phyloP scores from a whole-genome alignment of 2,113 vertebrate genomes.

The Otus sunia region DNA sequence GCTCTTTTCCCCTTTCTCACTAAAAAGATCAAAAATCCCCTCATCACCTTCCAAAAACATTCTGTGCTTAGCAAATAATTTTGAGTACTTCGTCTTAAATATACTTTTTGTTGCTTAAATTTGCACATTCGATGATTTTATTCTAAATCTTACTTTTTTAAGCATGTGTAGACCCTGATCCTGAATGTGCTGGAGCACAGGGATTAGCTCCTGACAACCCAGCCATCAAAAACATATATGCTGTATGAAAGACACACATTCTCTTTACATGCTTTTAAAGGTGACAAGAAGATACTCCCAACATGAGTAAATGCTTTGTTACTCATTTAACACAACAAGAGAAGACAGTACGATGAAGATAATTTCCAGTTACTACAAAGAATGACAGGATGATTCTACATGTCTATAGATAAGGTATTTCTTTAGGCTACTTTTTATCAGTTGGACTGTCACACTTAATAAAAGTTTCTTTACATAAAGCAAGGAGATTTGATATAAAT shows the following conservation, averaged over 20 bases:
- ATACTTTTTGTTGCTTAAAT: neutral
- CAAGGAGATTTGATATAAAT: neutral
- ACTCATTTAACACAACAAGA: neutral
- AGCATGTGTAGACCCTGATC: neutral
- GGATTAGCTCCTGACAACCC: neutral
- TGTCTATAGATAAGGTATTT: neutral
- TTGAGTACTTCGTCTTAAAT: neutral
- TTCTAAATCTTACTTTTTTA: neutral
- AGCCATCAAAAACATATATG: accelerated
- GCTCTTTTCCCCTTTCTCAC: neutral
- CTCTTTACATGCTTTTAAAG: neutral
- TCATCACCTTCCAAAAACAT: neutral
- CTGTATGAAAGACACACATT: neutral
- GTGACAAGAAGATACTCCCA: neutral
- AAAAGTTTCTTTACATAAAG: neutral
- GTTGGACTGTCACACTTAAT: neutral
- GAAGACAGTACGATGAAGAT: too few relatives aligned
- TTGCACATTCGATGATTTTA: neutral
- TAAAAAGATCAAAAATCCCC: neutral
- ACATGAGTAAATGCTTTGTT: accelerated
- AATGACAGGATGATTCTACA: neutral
- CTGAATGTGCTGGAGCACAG: neutral
- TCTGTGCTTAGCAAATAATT: neutral
- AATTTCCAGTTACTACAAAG: neutral
- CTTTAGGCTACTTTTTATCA: neutral